Evolutionary conservation across 2,888 invertebrate genomes (phyloP).

Genomic region (Lottia scabra): DNA sequence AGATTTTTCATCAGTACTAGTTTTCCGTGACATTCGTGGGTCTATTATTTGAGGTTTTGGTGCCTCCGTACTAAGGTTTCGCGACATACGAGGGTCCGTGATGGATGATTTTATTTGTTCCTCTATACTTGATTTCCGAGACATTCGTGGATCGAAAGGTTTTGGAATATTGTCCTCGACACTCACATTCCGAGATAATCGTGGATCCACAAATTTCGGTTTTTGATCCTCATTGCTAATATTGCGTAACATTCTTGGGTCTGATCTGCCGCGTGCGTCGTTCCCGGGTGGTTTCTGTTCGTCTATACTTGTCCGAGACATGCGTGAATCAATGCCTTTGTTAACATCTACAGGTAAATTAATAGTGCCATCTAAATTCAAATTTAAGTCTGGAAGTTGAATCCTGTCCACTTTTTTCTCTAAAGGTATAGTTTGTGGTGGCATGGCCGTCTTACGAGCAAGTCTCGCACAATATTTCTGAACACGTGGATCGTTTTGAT

Average conservation of each 20-base stretch:
- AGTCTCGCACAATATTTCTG: conserved; percentile 36
- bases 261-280: background rate
- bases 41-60: background rate
- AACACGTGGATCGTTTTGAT: conserved; percentile 54
- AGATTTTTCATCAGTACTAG: no score
- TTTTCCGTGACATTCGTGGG: background rate
- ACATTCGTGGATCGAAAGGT: background rate
- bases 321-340: background rate
- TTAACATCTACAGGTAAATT: background rate
- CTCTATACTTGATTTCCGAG: background rate
- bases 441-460: conserved; percentile 8
- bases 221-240: background rate
- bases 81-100: background rate
- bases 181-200: background rate
- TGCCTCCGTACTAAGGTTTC: background rate
- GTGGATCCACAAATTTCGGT: background rate
- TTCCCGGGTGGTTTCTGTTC: background rate
- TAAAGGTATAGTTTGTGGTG: background rate
- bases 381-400: background rate
- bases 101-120: background rate
- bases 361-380: background rate
- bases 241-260: background rate
- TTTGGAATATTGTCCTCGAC: background rate
- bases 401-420: background rate
- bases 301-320: background rate